Evolutionary conservation across 2,888 invertebrate species (phyloP).

Genomic region (Zaprionus obscuricornis): DNA sequence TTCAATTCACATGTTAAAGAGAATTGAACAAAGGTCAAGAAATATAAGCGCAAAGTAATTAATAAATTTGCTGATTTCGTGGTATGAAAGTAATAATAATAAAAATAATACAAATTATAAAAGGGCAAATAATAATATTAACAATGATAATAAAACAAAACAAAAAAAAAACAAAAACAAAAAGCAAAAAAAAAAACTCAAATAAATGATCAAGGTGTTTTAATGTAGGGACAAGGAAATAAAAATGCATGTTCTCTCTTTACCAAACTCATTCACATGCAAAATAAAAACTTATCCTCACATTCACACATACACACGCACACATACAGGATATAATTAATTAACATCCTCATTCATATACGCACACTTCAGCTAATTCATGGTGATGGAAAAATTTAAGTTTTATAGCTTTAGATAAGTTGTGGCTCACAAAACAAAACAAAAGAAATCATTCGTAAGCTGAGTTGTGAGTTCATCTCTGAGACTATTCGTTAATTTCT

Average conservation of each 20-base stretch:
- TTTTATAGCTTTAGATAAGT: conserved; percentile 45
- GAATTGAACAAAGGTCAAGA: background rate
- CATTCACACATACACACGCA: background rate
- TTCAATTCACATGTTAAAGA: conserved; percentile 31
- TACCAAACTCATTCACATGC: background rate
- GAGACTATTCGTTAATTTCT: conserved; percentile 1
- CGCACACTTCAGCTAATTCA: conserved; percentile 27
- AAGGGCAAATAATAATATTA: conserved; percentile 32
- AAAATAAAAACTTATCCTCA: conserved; percentile 3
- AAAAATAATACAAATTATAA: conserved; percentile 36
- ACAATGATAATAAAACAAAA: conserved; percentile 28
- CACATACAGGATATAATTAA: background rate
- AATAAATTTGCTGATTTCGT: conserved; percentile 1
- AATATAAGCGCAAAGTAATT: conserved; percentile 9
- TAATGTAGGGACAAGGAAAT: conserved; percentile 47
- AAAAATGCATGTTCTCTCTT: conserved; percentile 16
- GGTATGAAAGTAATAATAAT: too few species aligned
- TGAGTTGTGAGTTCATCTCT: background rate
- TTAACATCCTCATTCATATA: conserved; percentile 1
- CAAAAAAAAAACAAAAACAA: conserved; percentile 39
- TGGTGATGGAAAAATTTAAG: conserved; percentile 62
- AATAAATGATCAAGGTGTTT: conserved; percentile 56
- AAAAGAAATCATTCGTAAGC: conserved; percentile 62
- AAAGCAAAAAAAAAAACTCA: conserved; percentile 45
- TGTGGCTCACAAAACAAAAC: conserved; percentile 31